Base-by-base conservation (phyloP, 2,888 invertebrate species). In the Aphidoletes aphidimyza region DNA sequence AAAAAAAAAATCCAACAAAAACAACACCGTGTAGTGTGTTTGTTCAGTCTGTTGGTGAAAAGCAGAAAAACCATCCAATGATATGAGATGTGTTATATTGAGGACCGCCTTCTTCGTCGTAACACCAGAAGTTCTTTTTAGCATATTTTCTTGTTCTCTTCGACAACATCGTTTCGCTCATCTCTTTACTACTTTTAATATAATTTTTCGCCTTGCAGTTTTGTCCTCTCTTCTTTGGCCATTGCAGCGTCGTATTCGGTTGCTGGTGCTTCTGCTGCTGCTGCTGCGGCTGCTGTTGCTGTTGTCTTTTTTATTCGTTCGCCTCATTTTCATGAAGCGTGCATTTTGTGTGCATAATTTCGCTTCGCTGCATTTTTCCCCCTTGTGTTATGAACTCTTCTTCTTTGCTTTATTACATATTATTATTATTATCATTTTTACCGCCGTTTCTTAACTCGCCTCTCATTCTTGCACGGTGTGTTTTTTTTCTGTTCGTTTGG, bases 61-160 rank as follows among this genome's bases (percentile, higher is more conserved):
- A 19, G 81, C 81, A 81, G 37, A 81, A 81, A 81, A 81, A 85
- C 85, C 84, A 85, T 85, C 85, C 86, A 86, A 86, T 86, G 85
- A 85, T 84, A 84, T 84, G 84, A 81, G 81, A 86, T 86, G 85
- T 85, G 85, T 86, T 86, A 85, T 85, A 85, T 84, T 86, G 85
- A 86, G 86, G 84, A 85, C 85, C 86, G 86, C 86, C 86, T 85
- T 85, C 86, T 85, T 85, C 85, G 85, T 84, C 83, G 87, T 87
- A 87, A 87, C 86, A 87, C 87, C 87, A 87, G 87, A 86, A 87
- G 87, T 87, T 87, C 86, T 86, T 86, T 86, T 86, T 87, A 81
- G 81, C 81, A 81, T 81, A 87, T 87, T 87, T 87, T 86, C 87
- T 87, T 87, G 87, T 87, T 87, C 86, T 87, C 86, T 85, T 78